Evolutionary conservation across 1,140 invertebrate species (phyloP), one percentile per base, ranked within the genome.

Genomic region (Battus philenor): DNA sequence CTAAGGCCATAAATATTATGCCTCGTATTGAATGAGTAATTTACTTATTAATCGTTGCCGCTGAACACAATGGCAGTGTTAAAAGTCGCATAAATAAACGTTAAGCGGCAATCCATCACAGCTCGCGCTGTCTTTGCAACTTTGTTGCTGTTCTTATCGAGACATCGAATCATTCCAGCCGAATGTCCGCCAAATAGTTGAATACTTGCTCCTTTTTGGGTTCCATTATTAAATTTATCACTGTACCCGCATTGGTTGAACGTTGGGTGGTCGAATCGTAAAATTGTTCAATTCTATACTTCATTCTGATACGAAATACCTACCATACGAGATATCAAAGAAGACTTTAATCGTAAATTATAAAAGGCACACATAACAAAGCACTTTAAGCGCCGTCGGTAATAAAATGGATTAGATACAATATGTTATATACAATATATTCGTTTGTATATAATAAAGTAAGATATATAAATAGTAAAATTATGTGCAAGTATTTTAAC

Each of bases 221-320:
- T 39, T 13, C 12, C 20, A 26, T 36, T 36, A 36, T 24, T 26
- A 26, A 15, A 39, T 26, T 39, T 39, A 39, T 39, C 36, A 39
- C 11, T 20, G 36, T 17, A 11, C 1, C 2, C 18, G 36, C 30
- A 7, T 7, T 12, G 31, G 31, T n/a, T 9, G 3, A 12, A 13
- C 30, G 10, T 12, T 20, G 20, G 36, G 36, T 39, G 36, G 36
- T 26, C 36, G 20, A 15, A 24, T 36, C 33, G 33, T 36, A 36
- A 36, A 36, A 36, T 36, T 36, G 31, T 17, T 18, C 33, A 36
- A 36, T 36, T 16, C 33, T 15, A 36, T 36, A 36, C 16, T 22
- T 10, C 9, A 20, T 20, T 36, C 16, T 5, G 33, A 36, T 10
- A 36, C 20, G 15, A 15, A 17, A 36, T 36, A 36, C 33, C 17